Evolutionary conservation across 2,113 vertebrate genomes (phyloP), one percentile per base, ranked within the genome.

Genomic region (Camelus dromedarius): DNA sequence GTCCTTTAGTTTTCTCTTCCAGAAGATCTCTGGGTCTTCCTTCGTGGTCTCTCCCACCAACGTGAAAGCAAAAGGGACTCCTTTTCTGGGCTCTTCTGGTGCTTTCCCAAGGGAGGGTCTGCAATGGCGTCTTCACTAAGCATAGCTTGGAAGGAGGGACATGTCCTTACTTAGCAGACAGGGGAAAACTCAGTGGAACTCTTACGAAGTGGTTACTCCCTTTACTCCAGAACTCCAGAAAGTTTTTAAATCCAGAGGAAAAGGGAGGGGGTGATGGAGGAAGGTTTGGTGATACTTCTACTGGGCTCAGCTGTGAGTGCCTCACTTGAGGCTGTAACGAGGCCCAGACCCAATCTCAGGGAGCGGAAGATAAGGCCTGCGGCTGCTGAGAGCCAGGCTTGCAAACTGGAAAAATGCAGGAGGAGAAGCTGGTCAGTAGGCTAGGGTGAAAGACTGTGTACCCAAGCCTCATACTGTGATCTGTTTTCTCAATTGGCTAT

Each of bases 401-500:
- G 73, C 38, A 77, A 83, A 95, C 54, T 60, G 82, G 83, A 95
- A 95, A 95, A 54, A 56, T 69, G 60, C 52, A 38, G 58, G 70
- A 50, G 18, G 46, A n/a, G 8, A 94, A 95, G 26, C 58, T 88
- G 85, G 82, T 30, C 75, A 35, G 28, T 46, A 91, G 97, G 62
- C 1, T 56, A 58, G 64, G 80, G 76, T 54, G 72, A 93, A 96
- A 80, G 83, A 16, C 32, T 22, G 10, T 35, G n/a, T 14, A 66
- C 73, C 75, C 32, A 42, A 96, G 75, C 70, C 72, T 94, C 92
- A 52, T 38, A 67, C 69, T 96, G 85, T 66, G 64, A 62, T 96
- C 72, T 85, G 87, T 82, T 91, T 98, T 96, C 97, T 95, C 92
- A 7, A 94, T 92, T 86, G 70, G 93, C 94, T 96, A 91, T 93